Percentiles rank a stretch among this genome's conserved stretches.
phyloP scores from a whole-genome alignment of 2,113 vertebrate genomes.

The Thamnaconus septentrionalis region DNA sequence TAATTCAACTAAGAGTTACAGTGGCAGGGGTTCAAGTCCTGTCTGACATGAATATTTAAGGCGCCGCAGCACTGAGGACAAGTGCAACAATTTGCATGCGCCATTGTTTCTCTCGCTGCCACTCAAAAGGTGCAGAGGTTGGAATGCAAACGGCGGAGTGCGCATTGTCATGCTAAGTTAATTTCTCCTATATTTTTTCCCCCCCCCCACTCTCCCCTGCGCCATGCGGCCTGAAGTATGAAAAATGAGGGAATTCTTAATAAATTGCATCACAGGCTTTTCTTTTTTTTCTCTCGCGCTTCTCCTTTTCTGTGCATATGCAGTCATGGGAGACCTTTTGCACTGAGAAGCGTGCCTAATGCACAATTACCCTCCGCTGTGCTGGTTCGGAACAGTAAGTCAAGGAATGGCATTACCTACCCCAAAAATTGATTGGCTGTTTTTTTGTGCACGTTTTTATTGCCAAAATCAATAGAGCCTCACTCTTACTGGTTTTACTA shows the following conservation, averaged over 20 bases:
- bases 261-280: slow-evolving; percentile 1
- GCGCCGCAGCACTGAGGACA: slow-evolving; percentile 39
- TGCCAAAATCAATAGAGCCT: slow-evolving; percentile 69
- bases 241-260: neutral
- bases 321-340: slow-evolving; percentile 17
- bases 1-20: slow-evolving; percentile 73
- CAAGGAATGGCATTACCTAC: slow-evolving; percentile 65
- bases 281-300: too few relatives aligned
- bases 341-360: slow-evolving; percentile 40
- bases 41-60: slow-evolving; percentile 71
- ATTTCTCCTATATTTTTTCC: slow-evolving; percentile 16
- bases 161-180: neutral
- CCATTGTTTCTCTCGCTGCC: slow-evolving; percentile 14
- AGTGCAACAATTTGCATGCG: slow-evolving; percentile 49
- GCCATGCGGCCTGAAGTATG: too few relatives aligned
- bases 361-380: neutral
- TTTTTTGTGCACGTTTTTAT: slow-evolving; percentile 3
- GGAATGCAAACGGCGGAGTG: neutral
- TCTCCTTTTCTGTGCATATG: neutral
- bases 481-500: slow-evolving; percentile 65
- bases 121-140: slow-evolving; percentile 5
- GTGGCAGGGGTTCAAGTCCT: slow-evolving; percentile 66
- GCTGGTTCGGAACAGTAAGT: slow-evolving; percentile 48
- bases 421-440: slow-evolving; percentile 64
- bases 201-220: too few relatives aligned